Evolutionary conservation across 2,888 invertebrate genomes (phyloP).

Genomic region (Apocheima hispidaria): DNA sequence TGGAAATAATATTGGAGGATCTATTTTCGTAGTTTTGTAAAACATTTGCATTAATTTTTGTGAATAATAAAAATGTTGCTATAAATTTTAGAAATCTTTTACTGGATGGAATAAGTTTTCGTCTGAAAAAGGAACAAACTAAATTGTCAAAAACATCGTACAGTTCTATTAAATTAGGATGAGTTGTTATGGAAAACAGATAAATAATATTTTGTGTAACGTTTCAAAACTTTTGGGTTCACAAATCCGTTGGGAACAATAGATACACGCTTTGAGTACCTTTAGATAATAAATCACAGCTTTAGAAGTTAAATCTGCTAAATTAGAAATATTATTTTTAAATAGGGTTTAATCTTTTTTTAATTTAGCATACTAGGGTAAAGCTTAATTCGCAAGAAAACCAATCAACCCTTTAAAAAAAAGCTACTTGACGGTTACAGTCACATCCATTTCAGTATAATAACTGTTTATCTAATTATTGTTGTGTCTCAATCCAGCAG

Average conservation of each 20-base stretch:
- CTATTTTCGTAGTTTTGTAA: neutral
- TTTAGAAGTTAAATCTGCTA: slow-evolving; percentile 8
- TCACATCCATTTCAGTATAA: no score
- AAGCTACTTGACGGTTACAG: no score
- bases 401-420: no score
- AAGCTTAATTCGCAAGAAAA: no score
- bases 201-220: slow-evolving; percentile 11
- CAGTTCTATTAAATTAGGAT: neutral
- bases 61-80: no score
- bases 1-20: slow-evolving; percentile 1
- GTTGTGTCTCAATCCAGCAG: slow-evolving; percentile 5
- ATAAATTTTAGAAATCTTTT: neutral
- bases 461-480: neutral
- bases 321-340: slow-evolving; percentile 12
- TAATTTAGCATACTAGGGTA: neutral
- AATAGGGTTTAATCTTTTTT: neutral
- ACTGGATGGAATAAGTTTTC: neutral
- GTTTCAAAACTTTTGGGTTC: slow-evolving; percentile 18
- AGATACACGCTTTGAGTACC: slow-evolving; percentile 1
- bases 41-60: neutral
- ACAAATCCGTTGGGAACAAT: slow-evolving; percentile 18
- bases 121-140: neutral
- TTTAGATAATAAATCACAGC: slow-evolving; percentile 12
- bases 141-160: neutral
- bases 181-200: neutral